Evolutionary conservation across 1,140 invertebrate genomes (phyloP), one percentile per base, ranked within the genome.

Genomic region (Proctacanthus coquilletti): DNA sequence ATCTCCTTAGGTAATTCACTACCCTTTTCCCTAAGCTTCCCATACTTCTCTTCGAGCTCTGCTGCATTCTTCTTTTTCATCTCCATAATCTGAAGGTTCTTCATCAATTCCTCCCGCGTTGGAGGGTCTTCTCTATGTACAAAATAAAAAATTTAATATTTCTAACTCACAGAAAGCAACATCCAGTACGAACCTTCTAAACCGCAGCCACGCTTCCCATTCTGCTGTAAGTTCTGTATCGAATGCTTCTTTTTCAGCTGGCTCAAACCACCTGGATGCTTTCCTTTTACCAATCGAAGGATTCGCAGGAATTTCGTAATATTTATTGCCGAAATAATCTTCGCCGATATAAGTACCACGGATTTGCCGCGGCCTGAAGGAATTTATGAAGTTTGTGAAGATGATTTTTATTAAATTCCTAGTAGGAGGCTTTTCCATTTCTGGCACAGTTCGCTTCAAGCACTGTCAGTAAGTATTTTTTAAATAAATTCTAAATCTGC

Each of bases 161-260:
- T 13, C 3, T 6, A 10, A 25, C 6, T 15, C 1, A 27, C 9
- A 21, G 14, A 21, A 35, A 2, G 3, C 11, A 2, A 6, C 55
- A 44, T 1, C 50, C 48, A 2, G n/a, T n/a, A n/a, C n/a, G n/a
- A n/a, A n/a, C n/a, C n/a, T n/a, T 50, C 79, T 63, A 42, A 71
- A 64, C 57, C 84, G 64, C 17, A 89, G 59, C 84, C 84, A 88
- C 10, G 83, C 63, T 58, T 84, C 80, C 84, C 84, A 89, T 59
- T 86, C 83, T 3, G 79, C 69, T 4, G 83, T 80, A 30, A 83
- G 52, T 47, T 83, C 77, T 49, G 77, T 69, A 31, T 76, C 66
- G 47, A 80, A 77, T 9, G 54, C 51, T 0, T 71, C 62, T 27
- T 73, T 71, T 14, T 66, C 62, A 0, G 61, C 50, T 1, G 83